Conservation (phyloP, 2,888 invertebrate species). For the Lottia scabra region DNA sequence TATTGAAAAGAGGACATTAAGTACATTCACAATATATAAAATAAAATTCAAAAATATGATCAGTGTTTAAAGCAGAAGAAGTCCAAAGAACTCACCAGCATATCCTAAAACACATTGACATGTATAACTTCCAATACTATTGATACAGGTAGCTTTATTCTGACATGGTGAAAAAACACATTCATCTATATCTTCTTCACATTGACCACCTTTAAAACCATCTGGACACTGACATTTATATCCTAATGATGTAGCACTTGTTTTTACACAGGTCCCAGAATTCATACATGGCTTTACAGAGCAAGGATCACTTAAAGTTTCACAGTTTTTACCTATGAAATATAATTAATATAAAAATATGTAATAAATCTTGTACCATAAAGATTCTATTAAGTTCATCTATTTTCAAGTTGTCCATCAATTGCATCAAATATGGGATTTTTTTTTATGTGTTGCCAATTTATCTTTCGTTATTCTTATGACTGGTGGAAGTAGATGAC, state of each 20-base stretch:
- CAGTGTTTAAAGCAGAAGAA: too few species aligned
- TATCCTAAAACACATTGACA: slow-evolving; percentile 38
- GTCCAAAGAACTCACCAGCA: slow-evolving; percentile 24
- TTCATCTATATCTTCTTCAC: slow-evolving; percentile 46
- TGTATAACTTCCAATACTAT: slow-evolving; percentile 26
- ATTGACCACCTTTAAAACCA: slow-evolving; percentile 38
- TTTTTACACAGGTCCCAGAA: slow-evolving; percentile 42
- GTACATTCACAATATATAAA: too few species aligned
- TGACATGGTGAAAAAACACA: slow-evolving; percentile 40
- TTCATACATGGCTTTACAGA: slow-evolving; percentile 40
- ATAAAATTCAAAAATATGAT: too few species aligned
- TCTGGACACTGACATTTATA: slow-evolving; percentile 19
- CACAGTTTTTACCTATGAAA: slow-evolving; percentile 75
- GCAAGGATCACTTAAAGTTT: slow-evolving; percentile 76
- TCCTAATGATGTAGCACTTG: not conserved
- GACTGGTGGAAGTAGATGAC: too few species aligned
- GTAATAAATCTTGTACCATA: too few species aligned
- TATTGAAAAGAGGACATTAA: too few species aligned
- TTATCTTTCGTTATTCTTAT: too few species aligned
- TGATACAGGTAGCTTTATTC: slow-evolving; percentile 42
- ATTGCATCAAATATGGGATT: too few species aligned
- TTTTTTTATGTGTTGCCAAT: too few species aligned
- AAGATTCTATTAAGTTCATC: too few species aligned
- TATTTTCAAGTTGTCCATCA: too few species aligned
- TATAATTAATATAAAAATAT: not conserved